Evolutionary conservation across 2,113 vertebrate species (phyloP).

Genomic region (Muntiacus reevesi): DNA sequence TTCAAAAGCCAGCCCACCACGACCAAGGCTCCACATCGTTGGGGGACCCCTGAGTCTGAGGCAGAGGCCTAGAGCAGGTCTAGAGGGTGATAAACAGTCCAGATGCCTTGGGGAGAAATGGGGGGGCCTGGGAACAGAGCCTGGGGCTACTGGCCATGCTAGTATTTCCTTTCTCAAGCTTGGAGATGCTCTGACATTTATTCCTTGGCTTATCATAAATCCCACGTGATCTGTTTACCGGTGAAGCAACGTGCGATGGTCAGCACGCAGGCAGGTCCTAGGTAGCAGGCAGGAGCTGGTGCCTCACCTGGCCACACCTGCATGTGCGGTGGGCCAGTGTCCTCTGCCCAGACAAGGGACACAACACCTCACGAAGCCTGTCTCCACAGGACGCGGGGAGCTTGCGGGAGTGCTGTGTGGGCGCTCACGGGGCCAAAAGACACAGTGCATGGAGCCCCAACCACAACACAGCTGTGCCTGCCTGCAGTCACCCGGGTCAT

Average conservation of each 20-base stretch:
- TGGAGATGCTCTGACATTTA: background rate
- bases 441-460: too few species aligned
- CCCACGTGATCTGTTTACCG: too few species aligned
- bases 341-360: background rate
- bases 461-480: background rate
- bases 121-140: background rate
- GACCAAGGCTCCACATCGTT: too few species aligned
- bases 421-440: background rate
- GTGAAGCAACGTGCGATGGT: background rate
- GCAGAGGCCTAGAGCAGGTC: too few species aligned
- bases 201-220: background rate
- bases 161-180: too few species aligned
- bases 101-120: too few species aligned
- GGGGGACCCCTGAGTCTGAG: too few species aligned
- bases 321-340: background rate
- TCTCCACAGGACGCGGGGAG: background rate
- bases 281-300: background rate
- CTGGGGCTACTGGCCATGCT: too few species aligned
- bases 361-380: background rate
- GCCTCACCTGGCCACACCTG: background rate
- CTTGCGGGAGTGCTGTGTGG: too few species aligned
- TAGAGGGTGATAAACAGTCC: too few species aligned
- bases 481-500: background rate
- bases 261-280: too few species aligned
- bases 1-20: too few species aligned